phyloP scores from a whole-genome alignment of 2,113 vertebrate species.

The Gadus macrocephalus region DNA sequence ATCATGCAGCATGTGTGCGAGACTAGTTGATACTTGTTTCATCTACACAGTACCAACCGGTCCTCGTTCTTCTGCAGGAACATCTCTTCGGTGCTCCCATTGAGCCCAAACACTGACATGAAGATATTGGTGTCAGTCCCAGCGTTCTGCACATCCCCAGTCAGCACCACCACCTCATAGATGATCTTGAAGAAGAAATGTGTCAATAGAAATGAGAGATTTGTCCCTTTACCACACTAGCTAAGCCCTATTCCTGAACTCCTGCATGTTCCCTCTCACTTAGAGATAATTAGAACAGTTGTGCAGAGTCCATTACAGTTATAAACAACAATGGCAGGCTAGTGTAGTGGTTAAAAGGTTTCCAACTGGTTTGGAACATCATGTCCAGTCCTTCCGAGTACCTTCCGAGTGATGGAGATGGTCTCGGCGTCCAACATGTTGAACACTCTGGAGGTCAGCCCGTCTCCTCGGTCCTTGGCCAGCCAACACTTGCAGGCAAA shows the following conservation, averaged over 20 bases:
- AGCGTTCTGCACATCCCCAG: conserved; percentile 82
- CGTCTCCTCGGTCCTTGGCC: conserved; percentile 93
- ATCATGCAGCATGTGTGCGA: too few relatives aligned
- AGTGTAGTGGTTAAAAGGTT: too few relatives aligned
- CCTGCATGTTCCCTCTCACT: too few relatives aligned
- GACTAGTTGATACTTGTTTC: too few relatives aligned
- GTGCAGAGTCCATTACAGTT: too few relatives aligned
- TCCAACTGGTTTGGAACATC: too few relatives aligned
- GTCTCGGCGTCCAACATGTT: conserved; percentile 87
- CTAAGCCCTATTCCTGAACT: too few relatives aligned
- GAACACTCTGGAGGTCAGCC: conserved; percentile 83
- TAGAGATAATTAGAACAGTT: too few relatives aligned
- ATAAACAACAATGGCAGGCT: too few relatives aligned
- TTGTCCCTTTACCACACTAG: too few relatives aligned
- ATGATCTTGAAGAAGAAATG: conserved; percentile 71
- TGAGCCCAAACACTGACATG: conserved; percentile 87
- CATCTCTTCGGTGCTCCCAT: conserved; percentile 88
- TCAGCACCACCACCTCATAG: conserved; percentile 85
- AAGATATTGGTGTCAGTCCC: conserved; percentile 87
- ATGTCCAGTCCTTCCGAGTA: conserved; percentile 45
- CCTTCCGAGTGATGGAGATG: conserved; percentile 83
- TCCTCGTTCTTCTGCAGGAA: conserved; percentile 88
- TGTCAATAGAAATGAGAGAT: not conserved
- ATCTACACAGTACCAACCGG: conserved; percentile 69
- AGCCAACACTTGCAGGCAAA: conserved; percentile 93